Evolutionary conservation across 2,797 vertebrate genomes (phyloP).

Genomic region (Sebastes vulpes): DNA sequence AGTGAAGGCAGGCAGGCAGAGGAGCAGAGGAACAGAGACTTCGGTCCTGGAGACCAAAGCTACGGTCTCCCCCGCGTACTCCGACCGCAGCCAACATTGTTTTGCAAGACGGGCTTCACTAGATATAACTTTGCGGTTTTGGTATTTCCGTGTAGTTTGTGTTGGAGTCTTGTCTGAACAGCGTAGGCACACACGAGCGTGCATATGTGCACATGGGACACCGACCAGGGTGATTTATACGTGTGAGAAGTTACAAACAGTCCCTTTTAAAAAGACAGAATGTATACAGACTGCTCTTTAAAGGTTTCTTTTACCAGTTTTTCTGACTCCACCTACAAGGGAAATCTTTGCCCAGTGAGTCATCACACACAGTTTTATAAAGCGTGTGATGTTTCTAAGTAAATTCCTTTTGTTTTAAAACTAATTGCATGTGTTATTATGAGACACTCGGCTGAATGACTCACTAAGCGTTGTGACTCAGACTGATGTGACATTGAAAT

Average conservation of each 20-base stretch:
- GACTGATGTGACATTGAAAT: background rate
- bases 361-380: background rate
- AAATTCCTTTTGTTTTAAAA: slow-evolving; percentile 6
- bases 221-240: too few relatives aligned
- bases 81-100: too few relatives aligned
- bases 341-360: background rate
- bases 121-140: too few relatives aligned
- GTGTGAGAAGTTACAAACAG: too few relatives aligned
- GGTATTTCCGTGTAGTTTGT: too few relatives aligned
- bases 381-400: background rate
- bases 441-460: background rate
- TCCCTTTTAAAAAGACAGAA: background rate
- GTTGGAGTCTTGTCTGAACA: too few relatives aligned
- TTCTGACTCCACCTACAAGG: background rate
- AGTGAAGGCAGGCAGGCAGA: too few relatives aligned
- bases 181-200: fast-evolving
- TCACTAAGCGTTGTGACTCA: background rate
- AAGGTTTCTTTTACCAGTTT: background rate
- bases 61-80: too few relatives aligned
- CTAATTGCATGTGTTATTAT: background rate
- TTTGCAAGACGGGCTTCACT: too few relatives aligned
- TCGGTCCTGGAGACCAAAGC: too few relatives aligned
- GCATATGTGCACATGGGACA: too few relatives aligned
- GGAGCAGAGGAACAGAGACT: too few relatives aligned
- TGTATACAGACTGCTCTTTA: background rate